Percentiles rank a stretch among this genome's conserved stretches.
Evolutionary conservation across 1,140 invertebrate genomes (phyloP).

Genomic region (Bombus pyrosoma): DNA sequence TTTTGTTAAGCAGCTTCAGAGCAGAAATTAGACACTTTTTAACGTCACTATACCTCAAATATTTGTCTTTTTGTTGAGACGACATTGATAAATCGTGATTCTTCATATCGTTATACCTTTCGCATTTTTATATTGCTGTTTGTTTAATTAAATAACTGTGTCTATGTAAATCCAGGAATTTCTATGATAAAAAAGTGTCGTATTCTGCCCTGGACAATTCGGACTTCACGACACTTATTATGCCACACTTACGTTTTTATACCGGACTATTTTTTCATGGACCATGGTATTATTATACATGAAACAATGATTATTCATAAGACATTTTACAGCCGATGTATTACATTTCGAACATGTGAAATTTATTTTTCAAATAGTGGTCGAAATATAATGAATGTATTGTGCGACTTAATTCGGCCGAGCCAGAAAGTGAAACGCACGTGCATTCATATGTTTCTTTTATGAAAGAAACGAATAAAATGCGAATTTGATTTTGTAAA

Average conservation of each 20-base stretch:
- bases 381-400: constrained; percentile 18
- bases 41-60: constrained; percentile 13
- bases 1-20: constrained; percentile 65
- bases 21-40: constrained; percentile 55
- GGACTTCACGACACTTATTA: constrained; percentile 47
- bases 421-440: constrained; percentile 53
- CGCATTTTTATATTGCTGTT: constrained; percentile 12
- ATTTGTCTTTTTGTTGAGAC: constrained; percentile 8
- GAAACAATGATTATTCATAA: constrained; percentile 55
- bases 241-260: constrained; percentile 62
- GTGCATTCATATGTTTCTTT: constrained; percentile 46
- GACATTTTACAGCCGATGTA: constrained; percentile 48
- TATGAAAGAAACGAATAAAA: constrained; percentile 13
- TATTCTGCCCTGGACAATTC: constrained; percentile 55
- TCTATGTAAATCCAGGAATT: constrained; percentile 6
- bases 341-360: constrained; percentile 48
- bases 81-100: constrained; percentile 38
- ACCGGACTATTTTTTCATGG: constrained; percentile 61
- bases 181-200: constrained; percentile 43
- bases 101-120: background rate
- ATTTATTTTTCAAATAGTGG: constrained; percentile 30
- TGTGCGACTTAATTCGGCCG: constrained; percentile 33
- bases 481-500: constrained; percentile 22
- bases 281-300: constrained; percentile 66
- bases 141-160: constrained; percentile 13